A percentile compares a stretch with the other conserved stretches of the same genome.
These are phyloP conservation scores for Coregonus ussuriensis DNA, from an alignment of 2,797 vertebrate genomes.

Conservation along the genomic window DNA sequence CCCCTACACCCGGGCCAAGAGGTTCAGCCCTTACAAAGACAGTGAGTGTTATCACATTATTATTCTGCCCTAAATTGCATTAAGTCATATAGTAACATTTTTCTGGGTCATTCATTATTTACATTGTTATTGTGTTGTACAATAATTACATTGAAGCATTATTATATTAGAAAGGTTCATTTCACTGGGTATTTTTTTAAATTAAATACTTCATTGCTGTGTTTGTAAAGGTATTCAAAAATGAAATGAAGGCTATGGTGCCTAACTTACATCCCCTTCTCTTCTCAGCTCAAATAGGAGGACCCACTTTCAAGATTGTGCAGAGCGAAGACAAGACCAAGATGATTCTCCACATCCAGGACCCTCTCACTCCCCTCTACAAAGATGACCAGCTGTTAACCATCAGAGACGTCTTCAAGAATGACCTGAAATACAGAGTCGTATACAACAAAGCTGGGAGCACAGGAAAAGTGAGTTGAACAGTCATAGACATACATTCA, in stretches of 20 bases:
- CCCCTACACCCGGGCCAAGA: slow-evolving; percentile 61
- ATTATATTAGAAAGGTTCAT: too few relatives aligned
- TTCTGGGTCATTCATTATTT: too few relatives aligned
- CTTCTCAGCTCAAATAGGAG: slow-evolving; percentile 81
- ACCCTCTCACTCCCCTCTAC: slow-evolving; percentile 74
- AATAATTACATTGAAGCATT: too few relatives aligned
- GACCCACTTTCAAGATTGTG: slow-evolving; percentile 66
- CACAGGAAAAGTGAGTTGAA: slow-evolving; percentile 77
- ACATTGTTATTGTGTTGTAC: too few relatives aligned
- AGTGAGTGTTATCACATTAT: slow-evolving; percentile 75
- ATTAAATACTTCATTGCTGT: too few relatives aligned
- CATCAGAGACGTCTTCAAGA: slow-evolving; percentile 81
- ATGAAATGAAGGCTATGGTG: not conserved
- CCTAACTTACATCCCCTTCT: not conserved
- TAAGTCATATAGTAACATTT: not conserved
- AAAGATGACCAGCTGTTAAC: slow-evolving; percentile 62
- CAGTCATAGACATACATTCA: not conserved
- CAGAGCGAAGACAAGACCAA: slow-evolving; percentile 50
- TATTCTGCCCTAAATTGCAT: not conserved
- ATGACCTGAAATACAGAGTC: slow-evolving; percentile 82
- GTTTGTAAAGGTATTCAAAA: not conserved
- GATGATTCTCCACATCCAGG: slow-evolving; percentile 73
- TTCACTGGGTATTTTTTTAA: too few relatives aligned
- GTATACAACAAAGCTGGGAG: slow-evolving; percentile 83
- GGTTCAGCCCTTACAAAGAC: slow-evolving; percentile 83